Conservation (phyloP, 2,888 invertebrate genomes). For the Eubasilissa splendida region DNA sequence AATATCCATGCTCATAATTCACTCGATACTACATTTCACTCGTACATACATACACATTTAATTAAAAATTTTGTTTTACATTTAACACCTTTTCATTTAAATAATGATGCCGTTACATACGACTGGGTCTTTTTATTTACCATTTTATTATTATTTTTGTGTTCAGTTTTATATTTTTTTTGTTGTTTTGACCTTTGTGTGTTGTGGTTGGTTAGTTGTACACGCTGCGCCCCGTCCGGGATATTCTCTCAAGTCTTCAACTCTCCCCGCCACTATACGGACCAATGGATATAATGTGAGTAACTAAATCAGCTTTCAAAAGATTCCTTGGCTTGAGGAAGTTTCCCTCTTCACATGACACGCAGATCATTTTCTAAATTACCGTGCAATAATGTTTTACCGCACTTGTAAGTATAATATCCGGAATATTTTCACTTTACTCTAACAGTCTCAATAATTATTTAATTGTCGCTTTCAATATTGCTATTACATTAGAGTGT, state of each 20-base stretch:
- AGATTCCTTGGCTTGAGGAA: background rate
- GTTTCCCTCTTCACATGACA: background rate
- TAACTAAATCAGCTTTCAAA: conserved; percentile 55
- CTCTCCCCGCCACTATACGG: conserved; percentile 78
- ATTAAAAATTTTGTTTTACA: too few relatives aligned
- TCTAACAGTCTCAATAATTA: too few relatives aligned
- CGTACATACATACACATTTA: background rate
- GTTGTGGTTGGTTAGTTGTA: conserved; percentile 70
- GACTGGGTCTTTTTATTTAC: conserved; percentile 20
- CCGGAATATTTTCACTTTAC: background rate
- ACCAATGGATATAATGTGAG: conserved; percentile 67
- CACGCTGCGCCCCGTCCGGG: conserved; percentile 84
- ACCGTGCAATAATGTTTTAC: too few relatives aligned
- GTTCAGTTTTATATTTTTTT: conserved; percentile 45
- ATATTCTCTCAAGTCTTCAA: conserved; percentile 82
- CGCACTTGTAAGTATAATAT: too few relatives aligned
- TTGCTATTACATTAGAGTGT: background rate
- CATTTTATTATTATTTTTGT: conserved; percentile 16
- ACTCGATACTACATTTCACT: background rate
- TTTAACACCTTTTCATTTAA: too few relatives aligned
- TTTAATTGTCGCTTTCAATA: too few relatives aligned
- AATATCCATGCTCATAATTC: too few relatives aligned
- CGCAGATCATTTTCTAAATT: background rate
- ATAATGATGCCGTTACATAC: too few relatives aligned
- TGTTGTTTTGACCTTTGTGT: conserved; percentile 59